Conservation (phyloP, 2,113 vertebrate genomes). For the Pollachius pollachius region DNA sequence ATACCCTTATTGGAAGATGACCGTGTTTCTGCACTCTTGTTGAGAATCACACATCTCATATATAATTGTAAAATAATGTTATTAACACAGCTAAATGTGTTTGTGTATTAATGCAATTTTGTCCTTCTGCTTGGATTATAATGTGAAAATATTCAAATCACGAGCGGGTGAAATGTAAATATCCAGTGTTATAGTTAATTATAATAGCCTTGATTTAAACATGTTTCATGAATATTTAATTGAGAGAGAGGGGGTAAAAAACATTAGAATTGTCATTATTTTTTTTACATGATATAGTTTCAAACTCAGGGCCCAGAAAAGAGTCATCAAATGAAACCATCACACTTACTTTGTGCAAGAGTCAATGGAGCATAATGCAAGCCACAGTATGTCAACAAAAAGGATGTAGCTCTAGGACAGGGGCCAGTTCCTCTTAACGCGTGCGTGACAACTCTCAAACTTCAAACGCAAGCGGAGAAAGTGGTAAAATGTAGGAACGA, state of each 20-base stretch:
- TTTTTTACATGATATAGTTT: too few relatives aligned
- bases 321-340: slow-evolving; percentile 39
- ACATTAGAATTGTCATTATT: too few relatives aligned
- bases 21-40: slow-evolving; percentile 8
- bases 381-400: slow-evolving; percentile 36
- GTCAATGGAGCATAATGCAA: slow-evolving; percentile 46
- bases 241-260: too few relatives aligned
- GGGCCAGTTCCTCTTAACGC: slow-evolving; percentile 48
- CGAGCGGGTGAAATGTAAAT: too few relatives aligned
- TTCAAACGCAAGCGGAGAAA: slow-evolving; percentile 52
- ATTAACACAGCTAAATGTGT: neutral
- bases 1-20: slow-evolving; percentile 17
- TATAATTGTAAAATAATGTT: neutral
- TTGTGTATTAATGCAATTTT: too few relatives aligned
- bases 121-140: too few relatives aligned
- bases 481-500: slow-evolving; percentile 29
- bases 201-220: too few relatives aligned
- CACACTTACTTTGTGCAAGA: slow-evolving; percentile 8
- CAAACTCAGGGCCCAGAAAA: neutral
- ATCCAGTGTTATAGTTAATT: too few relatives aligned
- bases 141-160: too few relatives aligned
- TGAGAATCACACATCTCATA: slow-evolving; percentile 1
- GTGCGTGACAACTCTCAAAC: slow-evolving; percentile 55
- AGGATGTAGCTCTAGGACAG: slow-evolving; percentile 26
- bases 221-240: too few relatives aligned